Base-by-base conservation (phyloP, 2,888 invertebrate genomes). In the Ophion ventricosus region DNA sequence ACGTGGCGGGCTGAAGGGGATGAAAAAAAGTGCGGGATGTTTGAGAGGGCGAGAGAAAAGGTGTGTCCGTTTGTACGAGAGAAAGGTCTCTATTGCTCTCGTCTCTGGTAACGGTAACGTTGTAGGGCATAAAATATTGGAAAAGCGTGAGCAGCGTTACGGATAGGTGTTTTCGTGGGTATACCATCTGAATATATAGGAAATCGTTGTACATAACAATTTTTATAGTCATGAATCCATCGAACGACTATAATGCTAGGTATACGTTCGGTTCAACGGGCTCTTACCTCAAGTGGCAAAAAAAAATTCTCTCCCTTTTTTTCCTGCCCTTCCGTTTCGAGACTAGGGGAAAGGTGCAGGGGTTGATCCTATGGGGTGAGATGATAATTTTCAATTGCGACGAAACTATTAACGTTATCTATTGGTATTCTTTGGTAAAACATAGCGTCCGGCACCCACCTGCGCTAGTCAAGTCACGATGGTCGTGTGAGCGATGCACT, bases 71-170 rank as follows among this genome's bases (percentile, higher is more conserved):
- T 61, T 35, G 59, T 29, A 17, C 49, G 49, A 49, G 25, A 66
- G 63, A 67, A 54, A 79, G 72, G 67, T 81, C 75, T 84, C 61
- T 73, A 75, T 83, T 76, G 54, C 67, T 56, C 57, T 43, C 67
- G 67, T 64, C 73, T 40, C 59, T 70, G 59, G 70, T 72, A 75
- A 75, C 66, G 74, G 54, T 75, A 72, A 57, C 75, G 82, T 77
- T 80, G 73, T 63, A 25, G 67, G 66, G 77, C 80, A 77, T 82
- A 84, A 84, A 79, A 84, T 81, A 78, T 82, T 77, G 75, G 66
- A 72, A 80, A 82, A 81, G 64, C 70, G 63, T 75, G 78, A 73
- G 61, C n/a, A 64, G 63, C 70, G 78, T 81, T 82, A 64, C 70
- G 75, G 75, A 84, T 79, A 66, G 73, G 73, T 69, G 63, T 80